Percentiles rank a stretch among this genome's conserved stretches.
Evolutionary conservation across 2,888 invertebrate genomes (phyloP).

Genomic region (Tuberolachnus salignus): DNA sequence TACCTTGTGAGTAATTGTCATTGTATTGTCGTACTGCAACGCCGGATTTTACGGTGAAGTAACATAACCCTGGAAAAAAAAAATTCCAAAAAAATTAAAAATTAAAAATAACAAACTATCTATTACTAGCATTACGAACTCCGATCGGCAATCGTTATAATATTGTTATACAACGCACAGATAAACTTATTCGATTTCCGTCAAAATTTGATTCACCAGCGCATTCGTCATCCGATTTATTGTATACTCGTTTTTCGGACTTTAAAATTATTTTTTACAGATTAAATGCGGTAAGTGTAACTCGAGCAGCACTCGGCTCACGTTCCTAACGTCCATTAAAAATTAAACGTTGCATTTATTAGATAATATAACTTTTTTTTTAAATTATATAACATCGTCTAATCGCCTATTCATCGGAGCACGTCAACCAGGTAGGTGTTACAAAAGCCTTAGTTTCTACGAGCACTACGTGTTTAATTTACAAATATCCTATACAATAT

Average conservation of each 20-base stretch:
- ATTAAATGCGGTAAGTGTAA: no score
- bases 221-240: no score
- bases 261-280: no score
- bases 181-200: no score
- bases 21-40: constrained; percentile 35
- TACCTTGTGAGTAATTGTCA: constrained; percentile 44
- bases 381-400: constrained; percentile 4
- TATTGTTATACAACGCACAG: no score
- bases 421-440: background rate
- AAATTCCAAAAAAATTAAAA: no score
- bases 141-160: no score
- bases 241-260: no score
- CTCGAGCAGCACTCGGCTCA: no score
- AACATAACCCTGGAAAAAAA: constrained; percentile 43
- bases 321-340: background rate
- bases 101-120: background rate
- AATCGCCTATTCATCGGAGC: background rate
- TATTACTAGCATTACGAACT: background rate
- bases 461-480: constrained; percentile 16
- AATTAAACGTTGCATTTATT: background rate
- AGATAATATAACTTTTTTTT: constrained; percentile 12
- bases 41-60: constrained; percentile 32
- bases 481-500: background rate
- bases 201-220: no score
- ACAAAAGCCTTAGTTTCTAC: background rate